These are phyloP conservation scores for Sweltsa coloradensis DNA, from an alignment of 1,140 invertebrate species.

Conservation along the genomic window DNA sequence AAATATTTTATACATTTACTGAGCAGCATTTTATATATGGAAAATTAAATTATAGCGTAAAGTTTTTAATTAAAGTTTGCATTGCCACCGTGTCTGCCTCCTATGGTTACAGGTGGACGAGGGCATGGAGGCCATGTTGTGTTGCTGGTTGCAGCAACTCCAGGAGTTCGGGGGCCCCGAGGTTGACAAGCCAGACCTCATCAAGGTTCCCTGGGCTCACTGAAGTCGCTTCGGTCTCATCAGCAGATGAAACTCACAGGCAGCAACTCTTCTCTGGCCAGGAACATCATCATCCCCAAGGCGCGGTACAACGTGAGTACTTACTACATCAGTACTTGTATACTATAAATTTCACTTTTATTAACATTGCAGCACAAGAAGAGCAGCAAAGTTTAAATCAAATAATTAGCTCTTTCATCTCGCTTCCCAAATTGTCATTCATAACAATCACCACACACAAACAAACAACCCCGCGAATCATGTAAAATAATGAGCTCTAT, in stretches of 20 bases:
- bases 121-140: conserved; percentile 68
- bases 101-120: conserved; percentile 49
- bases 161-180: conserved; percentile 67
- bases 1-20: too few species aligned
- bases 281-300: conserved; percentile 45
- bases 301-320: conserved; percentile 65
- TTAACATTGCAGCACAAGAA: background rate
- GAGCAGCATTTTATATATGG: too few species aligned
- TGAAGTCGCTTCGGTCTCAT: conserved; percentile 46
- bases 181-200: conserved; percentile 66
- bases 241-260: conserved; percentile 35
- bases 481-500: too few species aligned
- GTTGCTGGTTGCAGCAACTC: conserved; percentile 65
- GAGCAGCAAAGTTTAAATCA: too few species aligned
- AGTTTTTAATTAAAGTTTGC: too few species aligned
- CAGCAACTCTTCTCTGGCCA: conserved; percentile 43
- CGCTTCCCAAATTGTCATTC: too few species aligned
- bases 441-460: too few species aligned
- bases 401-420: too few species aligned
- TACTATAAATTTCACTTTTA: conserved; percentile 3
- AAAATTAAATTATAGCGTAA: too few species aligned
- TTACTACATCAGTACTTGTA: background rate
- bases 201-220: conserved; percentile 56
- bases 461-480: too few species aligned
- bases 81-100: too few species aligned